Conservation (phyloP, 2,888 invertebrate species). For the Phalangium opilio region DNA sequence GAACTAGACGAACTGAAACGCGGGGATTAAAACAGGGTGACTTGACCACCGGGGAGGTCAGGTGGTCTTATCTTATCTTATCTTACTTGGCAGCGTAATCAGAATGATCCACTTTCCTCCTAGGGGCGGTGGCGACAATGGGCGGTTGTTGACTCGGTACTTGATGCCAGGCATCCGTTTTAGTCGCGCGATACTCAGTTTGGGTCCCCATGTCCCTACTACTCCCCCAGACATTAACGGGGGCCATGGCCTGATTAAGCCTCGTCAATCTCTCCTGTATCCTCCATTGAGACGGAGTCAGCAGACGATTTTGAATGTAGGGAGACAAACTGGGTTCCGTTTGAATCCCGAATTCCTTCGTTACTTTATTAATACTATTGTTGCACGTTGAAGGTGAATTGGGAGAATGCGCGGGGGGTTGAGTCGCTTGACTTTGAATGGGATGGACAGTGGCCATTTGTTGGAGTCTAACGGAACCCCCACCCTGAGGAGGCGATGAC, state of each 20-base stretch:
- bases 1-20: conserved; percentile 15
- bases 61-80: too few species aligned
- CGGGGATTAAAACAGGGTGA: too few species aligned
- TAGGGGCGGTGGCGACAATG: too few species aligned
- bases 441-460: conserved; percentile 2
- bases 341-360: conserved; percentile 1
- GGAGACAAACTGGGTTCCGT: conserved; percentile 9
- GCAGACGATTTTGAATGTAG: conserved; percentile 32
- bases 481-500: too few species aligned
- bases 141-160: too few species aligned
- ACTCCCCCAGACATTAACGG: too few species aligned
- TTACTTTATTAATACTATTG: neutral
- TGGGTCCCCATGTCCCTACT: conserved; percentile 13
- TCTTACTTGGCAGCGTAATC: too few species aligned
- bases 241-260: neutral
- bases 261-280: neutral
- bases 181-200: conserved; percentile 1
- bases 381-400: neutral
- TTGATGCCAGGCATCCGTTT: too few species aligned
- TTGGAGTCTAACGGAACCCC: neutral
- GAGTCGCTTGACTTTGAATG: neutral
- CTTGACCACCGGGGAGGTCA: too few species aligned
- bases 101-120: too few species aligned
- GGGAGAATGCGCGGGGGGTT: neutral
- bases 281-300: conserved; percentile 42